phyloP scores from a whole-genome alignment of 2,888 invertebrate genomes.

The Andrena flavipes region DNA sequence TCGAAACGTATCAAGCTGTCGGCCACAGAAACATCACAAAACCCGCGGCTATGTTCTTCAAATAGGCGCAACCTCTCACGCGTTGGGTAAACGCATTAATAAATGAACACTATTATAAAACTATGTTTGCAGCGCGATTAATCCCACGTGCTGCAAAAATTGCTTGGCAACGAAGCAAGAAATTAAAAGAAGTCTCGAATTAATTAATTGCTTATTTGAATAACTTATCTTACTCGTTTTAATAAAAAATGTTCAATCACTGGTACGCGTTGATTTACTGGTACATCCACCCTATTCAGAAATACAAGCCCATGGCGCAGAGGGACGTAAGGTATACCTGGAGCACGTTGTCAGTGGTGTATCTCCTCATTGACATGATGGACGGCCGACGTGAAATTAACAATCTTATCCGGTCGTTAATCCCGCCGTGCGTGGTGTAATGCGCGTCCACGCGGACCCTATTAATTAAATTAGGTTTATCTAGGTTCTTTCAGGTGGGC shows the following conservation, averaged over 20 bases:
- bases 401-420: conserved; percentile 78
- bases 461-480: conserved; percentile 68
- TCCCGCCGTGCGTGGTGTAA: conserved; percentile 65
- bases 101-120: too few relatives aligned
- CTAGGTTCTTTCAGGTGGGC: conserved; percentile 43
- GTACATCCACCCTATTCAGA: conserved; percentile 14
- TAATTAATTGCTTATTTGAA: too few relatives aligned
- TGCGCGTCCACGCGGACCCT: conserved; percentile 43
- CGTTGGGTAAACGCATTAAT: neutral
- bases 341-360: conserved; percentile 56
- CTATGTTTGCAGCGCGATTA: neutral
- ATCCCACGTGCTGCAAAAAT: too few relatives aligned
- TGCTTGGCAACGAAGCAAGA: too few relatives aligned
- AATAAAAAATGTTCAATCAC: too few relatives aligned
- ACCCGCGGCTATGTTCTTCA: conserved; percentile 30
- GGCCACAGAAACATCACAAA: conserved; percentile 12
- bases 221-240: too few relatives aligned
- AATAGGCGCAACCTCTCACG: conserved; percentile 16
- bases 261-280: too few relatives aligned
- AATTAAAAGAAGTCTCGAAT: too few relatives aligned
- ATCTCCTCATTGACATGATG: conserved; percentile 70
- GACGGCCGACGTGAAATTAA: conserved; percentile 71
- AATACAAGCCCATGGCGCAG: conserved; percentile 25
- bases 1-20: neutral
- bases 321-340: conserved; percentile 40